Evolutionary conservation across 2,797 vertebrate genomes (phyloP).

Genomic region (Discoglossus pictus): DNA sequence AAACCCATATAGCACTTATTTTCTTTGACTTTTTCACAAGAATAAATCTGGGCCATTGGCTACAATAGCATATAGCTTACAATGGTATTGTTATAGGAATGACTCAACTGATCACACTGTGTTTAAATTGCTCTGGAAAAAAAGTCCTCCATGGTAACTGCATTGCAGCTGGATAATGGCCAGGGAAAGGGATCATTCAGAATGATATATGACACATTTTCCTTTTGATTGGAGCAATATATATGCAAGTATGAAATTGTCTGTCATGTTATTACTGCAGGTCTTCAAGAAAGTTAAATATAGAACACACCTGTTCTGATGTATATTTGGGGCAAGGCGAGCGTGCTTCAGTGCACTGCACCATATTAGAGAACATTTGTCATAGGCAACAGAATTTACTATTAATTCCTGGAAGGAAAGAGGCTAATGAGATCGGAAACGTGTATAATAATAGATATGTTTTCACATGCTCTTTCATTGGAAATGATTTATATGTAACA

Average conservation of each 20-base stretch:
- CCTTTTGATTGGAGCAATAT: slow-evolving; percentile 28
- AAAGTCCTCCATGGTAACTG: slow-evolving; percentile 41
- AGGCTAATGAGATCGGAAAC: no score
- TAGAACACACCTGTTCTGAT: not conserved
- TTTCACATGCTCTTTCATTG: no score
- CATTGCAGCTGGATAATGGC: slow-evolving; percentile 40
- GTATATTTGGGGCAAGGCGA: not conserved
- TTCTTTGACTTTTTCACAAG: slow-evolving; percentile 4
- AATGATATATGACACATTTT: slow-evolving; percentile 42
- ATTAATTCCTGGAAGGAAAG: no score
- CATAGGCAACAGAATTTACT: no score
- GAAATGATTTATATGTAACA: no score
- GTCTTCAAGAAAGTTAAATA: slow-evolving; percentile 10
- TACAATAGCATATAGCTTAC: slow-evolving; percentile 12
- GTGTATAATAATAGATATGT: no score
- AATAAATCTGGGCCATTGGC: slow-evolving; percentile 1
- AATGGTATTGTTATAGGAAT: slow-evolving; percentile 21
- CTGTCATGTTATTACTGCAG: slow-evolving; percentile 41
- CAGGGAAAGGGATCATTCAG: slow-evolving; percentile 29
- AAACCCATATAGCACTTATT: no score
- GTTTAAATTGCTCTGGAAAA: slow-evolving; percentile 32
- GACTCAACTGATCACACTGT: slow-evolving; percentile 26
- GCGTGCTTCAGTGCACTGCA: no score
- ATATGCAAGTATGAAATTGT: slow-evolving; percentile 22
- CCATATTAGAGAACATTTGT: no score